phyloP scores from a whole-genome alignment of 2,113 vertebrate genomes.

The Mustela nigripes region DNA sequence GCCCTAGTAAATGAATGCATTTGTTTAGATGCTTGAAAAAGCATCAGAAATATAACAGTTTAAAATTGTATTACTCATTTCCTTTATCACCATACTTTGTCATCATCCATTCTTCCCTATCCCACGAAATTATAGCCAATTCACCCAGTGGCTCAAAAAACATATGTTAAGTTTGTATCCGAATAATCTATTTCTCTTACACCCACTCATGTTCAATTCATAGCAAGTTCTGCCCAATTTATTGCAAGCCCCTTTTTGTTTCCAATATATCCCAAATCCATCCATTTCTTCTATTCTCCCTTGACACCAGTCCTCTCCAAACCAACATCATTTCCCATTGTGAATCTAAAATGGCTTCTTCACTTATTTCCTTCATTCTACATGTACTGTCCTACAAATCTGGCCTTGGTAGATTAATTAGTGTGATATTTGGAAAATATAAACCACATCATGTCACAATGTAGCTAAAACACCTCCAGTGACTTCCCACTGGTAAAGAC shows the following conservation, averaged over 20 bases:
- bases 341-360: neutral
- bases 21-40: neutral
- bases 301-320: neutral
- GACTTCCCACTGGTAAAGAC: neutral
- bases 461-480: neutral
- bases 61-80: neutral
- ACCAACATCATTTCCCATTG: neutral
- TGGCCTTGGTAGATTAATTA: neutral
- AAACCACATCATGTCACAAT: neutral
- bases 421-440: neutral
- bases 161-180: neutral
- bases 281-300: neutral
- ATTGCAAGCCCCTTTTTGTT: neutral
- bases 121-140: neutral
- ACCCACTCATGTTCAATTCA: neutral
- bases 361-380: neutral
- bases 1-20: neutral
- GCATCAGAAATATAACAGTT: neutral
- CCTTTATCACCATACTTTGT: neutral
- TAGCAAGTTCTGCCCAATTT: neutral
- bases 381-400: neutral
- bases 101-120: neutral
- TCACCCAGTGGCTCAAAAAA: neutral
- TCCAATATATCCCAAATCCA: neutral
- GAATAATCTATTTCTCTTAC: neutral